A percentile compares a stretch with the other conserved stretches of the same genome.
Conservation (phyloP, 2,797 vertebrate species). For the Diceros bicornis region DNA sequence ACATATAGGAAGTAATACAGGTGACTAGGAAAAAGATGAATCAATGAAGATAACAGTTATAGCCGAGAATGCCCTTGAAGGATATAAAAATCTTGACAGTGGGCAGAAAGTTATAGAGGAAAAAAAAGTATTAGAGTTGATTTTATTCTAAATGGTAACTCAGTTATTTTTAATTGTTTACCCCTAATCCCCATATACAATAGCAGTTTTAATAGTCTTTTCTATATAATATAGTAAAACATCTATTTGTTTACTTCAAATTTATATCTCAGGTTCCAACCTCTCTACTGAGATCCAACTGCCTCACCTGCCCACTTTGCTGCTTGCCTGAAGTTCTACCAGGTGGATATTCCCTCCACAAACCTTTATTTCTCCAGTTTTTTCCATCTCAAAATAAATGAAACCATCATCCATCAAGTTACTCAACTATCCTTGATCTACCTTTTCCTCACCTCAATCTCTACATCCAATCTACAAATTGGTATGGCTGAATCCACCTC, state of each 20-base stretch:
- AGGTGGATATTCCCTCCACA: background rate
- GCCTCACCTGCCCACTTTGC: background rate
- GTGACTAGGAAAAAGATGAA: background rate
- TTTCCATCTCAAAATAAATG: background rate
- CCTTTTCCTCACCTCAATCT: background rate
- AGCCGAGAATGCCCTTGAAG: background rate
- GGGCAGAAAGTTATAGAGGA: background rate
- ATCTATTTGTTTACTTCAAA: slow-evolving; percentile 5
- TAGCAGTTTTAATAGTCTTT: background rate
- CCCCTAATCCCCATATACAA: background rate
- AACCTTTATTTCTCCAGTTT: background rate
- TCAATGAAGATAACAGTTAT: background rate
- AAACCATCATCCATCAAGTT: background rate
- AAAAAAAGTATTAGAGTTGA: background rate
- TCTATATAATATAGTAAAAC: background rate
- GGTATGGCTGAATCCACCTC: background rate
- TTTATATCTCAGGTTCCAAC: background rate
- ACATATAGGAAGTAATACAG: background rate
- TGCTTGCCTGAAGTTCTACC: background rate
- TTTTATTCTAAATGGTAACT: background rate
- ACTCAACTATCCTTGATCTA: background rate
- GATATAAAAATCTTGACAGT: background rate
- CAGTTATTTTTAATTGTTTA: background rate
- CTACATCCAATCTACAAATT: background rate
- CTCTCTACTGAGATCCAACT: background rate